Evolutionary conservation across 2,888 invertebrate species (phyloP).

Genomic region (Leptopilina syphax): DNA sequence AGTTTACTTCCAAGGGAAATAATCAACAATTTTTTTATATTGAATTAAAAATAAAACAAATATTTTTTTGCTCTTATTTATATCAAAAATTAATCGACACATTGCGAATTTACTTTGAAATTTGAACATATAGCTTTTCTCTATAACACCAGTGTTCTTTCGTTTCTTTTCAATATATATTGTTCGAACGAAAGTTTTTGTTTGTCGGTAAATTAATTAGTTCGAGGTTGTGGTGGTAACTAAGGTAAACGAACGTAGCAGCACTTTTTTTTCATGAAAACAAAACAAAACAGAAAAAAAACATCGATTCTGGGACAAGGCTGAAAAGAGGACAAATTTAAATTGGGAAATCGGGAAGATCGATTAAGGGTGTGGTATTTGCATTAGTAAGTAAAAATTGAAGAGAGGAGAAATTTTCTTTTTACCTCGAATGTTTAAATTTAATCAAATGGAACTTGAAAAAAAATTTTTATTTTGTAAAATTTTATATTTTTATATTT

Average conservation of each 20-base stretch:
- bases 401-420: background rate
- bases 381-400: background rate
- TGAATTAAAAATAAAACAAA: too few species aligned
- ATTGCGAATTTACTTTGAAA: background rate
- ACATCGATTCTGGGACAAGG: slow-evolving; percentile 15
- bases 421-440: background rate
- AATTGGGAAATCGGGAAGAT: slow-evolving; percentile 24
- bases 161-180: slow-evolving; percentile 21
- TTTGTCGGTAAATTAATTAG: slow-evolving; percentile 39
- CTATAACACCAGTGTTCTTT: slow-evolving; percentile 8
- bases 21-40: too few species aligned
- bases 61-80: too few species aligned
- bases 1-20: background rate
- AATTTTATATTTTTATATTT: background rate
- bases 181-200: slow-evolving; percentile 4
- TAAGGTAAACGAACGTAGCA: slow-evolving; percentile 31
- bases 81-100: slow-evolving; percentile 2
- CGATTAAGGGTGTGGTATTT: slow-evolving; percentile 29
- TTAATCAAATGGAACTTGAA: background rate
- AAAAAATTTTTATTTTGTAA: background rate
- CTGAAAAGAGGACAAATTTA: slow-evolving; percentile 33
- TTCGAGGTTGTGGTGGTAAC: background rate
- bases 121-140: background rate
- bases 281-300: background rate
- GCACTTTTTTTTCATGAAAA: slow-evolving; percentile 5